A percentile compares a stretch with the other conserved stretches of the same genome.
Conservation (phyloP, 2,113 vertebrate species). For the Rissa tridactyla region DNA sequence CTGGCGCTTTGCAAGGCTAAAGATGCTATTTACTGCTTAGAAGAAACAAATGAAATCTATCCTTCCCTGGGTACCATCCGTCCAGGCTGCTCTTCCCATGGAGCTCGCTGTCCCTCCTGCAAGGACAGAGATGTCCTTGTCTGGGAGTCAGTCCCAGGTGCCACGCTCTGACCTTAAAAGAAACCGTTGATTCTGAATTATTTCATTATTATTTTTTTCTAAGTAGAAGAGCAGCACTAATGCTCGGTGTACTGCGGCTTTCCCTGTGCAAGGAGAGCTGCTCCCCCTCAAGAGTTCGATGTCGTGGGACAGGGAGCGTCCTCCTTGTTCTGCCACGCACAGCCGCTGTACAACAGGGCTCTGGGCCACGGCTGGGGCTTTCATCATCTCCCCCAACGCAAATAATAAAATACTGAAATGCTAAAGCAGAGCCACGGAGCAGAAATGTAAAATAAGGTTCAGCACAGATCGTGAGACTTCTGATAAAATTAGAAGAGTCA, state of each 20-base stretch:
- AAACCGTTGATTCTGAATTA: accelerated
- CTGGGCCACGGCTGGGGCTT: neutral
- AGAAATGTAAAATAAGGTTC: neutral
- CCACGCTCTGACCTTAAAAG: neutral
- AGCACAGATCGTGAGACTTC: neutral
- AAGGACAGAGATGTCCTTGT: neutral
- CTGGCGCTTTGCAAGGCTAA: accelerated
- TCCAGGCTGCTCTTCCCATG: neutral
- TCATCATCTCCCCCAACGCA: accelerated
- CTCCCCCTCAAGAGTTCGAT: accelerated
- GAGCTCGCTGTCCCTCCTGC: neutral
- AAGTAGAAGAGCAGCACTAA: neutral
- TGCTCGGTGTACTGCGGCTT: accelerated
- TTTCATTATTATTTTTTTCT: neutral
- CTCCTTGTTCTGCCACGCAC: neutral
- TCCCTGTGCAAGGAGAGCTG: neutral
- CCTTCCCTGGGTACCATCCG: accelerated
- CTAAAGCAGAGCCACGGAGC: neutral
- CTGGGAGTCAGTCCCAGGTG: accelerated
- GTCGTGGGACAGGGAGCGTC: neutral
- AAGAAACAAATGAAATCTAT: neutral
- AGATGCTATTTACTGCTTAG: too few species aligned
- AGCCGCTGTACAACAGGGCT: accelerated
- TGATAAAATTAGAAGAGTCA: neutral
- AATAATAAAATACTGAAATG: neutral